phyloP scores from a whole-genome alignment of 2,797 vertebrate genomes.

The Pelobates cultripes region DNA sequence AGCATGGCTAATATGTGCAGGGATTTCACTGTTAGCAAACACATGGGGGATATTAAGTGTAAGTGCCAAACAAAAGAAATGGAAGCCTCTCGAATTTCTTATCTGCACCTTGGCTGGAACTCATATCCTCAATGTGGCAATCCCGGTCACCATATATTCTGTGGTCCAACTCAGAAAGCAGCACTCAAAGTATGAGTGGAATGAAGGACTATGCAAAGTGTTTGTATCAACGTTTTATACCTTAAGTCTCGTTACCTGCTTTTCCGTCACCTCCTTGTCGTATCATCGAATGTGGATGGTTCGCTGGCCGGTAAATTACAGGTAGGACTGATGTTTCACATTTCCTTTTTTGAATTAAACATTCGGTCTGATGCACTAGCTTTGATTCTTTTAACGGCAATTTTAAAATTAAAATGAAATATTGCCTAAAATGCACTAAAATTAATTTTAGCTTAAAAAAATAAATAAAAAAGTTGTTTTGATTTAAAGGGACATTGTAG shows the following conservation, averaged over 20 bases:
- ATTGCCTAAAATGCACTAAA: too few species aligned
- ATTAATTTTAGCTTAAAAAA: too few species aligned
- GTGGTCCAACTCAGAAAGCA: conserved; percentile 86
- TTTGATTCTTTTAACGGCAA: too few species aligned
- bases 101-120: conserved; percentile 90
- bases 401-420: too few species aligned
- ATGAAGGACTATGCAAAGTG: conserved; percentile 92
- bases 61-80: conserved; percentile 94
- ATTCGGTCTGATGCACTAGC: too few species aligned
- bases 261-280: conserved; percentile 91
- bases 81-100: conserved; percentile 93
- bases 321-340: conserved; percentile 64
- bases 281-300: conserved; percentile 99
- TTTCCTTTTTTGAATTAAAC: too few species aligned
- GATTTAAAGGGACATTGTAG: too few species aligned
- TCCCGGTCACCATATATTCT: conserved; percentile 90
- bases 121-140: conserved; percentile 90
- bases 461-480: too few species aligned
- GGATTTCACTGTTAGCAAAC: conserved; percentile 88
- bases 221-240: conserved; percentile 96
- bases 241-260: conserved; percentile 91
- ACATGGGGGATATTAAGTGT: conserved; percentile 92
- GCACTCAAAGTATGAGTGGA: conserved; percentile 89
- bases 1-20: conserved; percentile 91
- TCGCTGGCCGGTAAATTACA: conserved; percentile 94